Base-by-base conservation (phyloP, 2,113 vertebrate genomes). In the Percina caprodes region DNA sequence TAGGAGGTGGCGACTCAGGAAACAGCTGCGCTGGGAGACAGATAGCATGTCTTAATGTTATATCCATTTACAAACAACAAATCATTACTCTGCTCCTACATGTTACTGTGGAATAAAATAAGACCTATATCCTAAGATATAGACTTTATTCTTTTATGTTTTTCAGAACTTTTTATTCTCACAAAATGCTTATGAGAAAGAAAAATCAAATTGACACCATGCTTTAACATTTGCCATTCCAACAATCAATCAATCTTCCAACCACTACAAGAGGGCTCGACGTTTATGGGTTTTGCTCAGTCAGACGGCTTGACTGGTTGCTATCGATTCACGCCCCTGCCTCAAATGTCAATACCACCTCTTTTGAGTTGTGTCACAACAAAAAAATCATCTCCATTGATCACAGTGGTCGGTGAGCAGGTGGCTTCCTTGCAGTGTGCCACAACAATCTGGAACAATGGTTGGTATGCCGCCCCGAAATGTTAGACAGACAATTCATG, bases 281-380 rank as follows among this genome's bases (percentile, higher is more conserved):
- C 94, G 96, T 96, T 97, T 96, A 96, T 96, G 95, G 95, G 93
- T 93, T 96, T 96, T 96, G 95, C 94, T 97, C 94, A 95, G 95
- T 94, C 92, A 92, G 89, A 91, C 88, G 93, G 90, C 88, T 92
- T 90, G 95, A 95, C 92, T 93, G 95, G 91, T 91, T 77, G 89
- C 56, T 94, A 99, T 98, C 91, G 97, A 99, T 97, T 94, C 91
- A 81, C 93, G 92, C 95, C 94, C 93, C 93, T 93, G 94, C 94
- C 90, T 90, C 78, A 97, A 97, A 98, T 97, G 96, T 98, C 98
- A 96, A 99, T 99, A 98, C 76, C 62, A 91, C 91, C 94, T 96
- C 93, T 83, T 96, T 97, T 96, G 93, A 96, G 48, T 96, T 95
- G 87, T 91, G 92, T 94, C 94, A 93, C 95, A 19, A 24, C 69